Evolutionary conservation across 2,113 vertebrate genomes (phyloP), one percentile per base, ranked within the genome.

Genomic region (Notarius lentiginosus): DNA sequence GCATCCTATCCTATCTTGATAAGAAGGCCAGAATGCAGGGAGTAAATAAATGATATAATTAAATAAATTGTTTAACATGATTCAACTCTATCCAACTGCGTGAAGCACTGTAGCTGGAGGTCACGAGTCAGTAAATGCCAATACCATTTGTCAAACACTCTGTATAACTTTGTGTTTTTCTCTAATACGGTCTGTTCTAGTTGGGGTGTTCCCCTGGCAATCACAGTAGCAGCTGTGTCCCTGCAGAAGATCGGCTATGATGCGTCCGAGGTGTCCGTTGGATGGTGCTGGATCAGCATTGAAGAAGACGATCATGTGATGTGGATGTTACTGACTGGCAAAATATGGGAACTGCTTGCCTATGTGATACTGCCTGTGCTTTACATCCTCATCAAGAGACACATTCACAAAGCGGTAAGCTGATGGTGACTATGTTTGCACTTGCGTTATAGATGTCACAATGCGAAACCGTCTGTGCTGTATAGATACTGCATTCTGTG

Each of bases 261-360:
- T 0, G 98, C 97, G 0, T 99, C 98, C 0, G 97, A 98, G 0
- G 97, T 99, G 61, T 99, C 98, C 0, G 98, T 99, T 77, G 98
- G 98, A 92, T 99, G 98, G 98, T 99, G 98, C 91, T 99, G 98
- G 98, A 92, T 99, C 53, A 93, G 95, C 87, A 93, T 99, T 89
- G 73, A 95, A 0, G 95, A 95, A 0, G 83, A 94, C n/a, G 97
- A 99, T 82, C 94, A 91, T 0, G 80, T 99, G 4, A 80, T 99
- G 81, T 99, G 98, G 98, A 98, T 99, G 98, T 92, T 99, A 86
- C 94, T 99, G 3, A 95, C 97, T 0, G 98, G 98, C 53, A 99
- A 99, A 80, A 91, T 96, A 81, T 99, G 98, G 98, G 98, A 99
- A 94, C 93, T 98, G 75, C 89, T 99, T 92, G 98, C 98, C 0